Conservation (phyloP, 2,797 vertebrate species). For the Threskiornis aethiopicus region DNA sequence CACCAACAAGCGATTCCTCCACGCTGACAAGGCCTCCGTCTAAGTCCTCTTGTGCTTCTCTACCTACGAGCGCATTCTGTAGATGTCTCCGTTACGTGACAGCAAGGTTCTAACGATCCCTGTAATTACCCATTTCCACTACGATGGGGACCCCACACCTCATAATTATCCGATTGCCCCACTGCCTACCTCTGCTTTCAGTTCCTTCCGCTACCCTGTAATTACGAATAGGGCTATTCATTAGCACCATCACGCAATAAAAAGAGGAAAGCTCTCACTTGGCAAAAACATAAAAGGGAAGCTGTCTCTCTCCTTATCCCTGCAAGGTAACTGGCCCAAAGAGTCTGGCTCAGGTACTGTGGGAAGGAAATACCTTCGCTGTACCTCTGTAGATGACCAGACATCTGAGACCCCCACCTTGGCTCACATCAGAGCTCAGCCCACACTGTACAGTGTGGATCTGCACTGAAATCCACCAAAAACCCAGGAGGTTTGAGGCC, state of each 20-base stretch:
- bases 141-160: not conserved
- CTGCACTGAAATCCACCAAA: not conserved
- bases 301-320: not conserved
- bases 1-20: not conserved
- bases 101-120: not conserved
- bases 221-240: not conserved
- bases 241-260: not conserved
- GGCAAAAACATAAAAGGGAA: not conserved
- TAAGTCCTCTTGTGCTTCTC: not conserved
- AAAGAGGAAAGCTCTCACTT: not conserved
- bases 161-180: not conserved
- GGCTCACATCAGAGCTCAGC: not conserved
- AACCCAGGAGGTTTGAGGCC: not conserved
- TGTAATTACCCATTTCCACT: not conserved
- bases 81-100: not conserved
- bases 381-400: not conserved
- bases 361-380: not conserved
- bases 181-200: not conserved
- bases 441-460: accelerated
- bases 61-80: not conserved
- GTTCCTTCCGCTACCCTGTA: not conserved
- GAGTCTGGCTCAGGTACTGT: not conserved
- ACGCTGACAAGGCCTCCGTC: accelerated
- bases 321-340: not conserved
- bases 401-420: not conserved